phyloP scores from a whole-genome alignment of 1,140 invertebrate species.

The Drosophila nasuta region DNA sequence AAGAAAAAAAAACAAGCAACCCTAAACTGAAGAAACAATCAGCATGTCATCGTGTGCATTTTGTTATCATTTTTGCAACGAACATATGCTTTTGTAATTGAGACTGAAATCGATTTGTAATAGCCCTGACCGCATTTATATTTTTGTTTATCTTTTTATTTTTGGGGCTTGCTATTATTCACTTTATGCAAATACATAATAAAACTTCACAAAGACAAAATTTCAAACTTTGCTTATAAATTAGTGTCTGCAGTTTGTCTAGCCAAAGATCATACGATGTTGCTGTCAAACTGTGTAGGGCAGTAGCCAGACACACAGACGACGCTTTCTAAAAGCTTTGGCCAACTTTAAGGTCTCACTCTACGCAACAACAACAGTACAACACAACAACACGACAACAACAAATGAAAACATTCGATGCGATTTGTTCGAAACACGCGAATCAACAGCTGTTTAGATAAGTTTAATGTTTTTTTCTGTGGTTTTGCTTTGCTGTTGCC shows the following conservation, averaged over 20 bases:
- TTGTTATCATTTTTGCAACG: conserved; percentile 21
- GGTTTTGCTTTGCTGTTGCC: conserved; percentile 15
- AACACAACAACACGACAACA: not conserved
- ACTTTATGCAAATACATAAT: not conserved
- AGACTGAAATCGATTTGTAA: not conserved
- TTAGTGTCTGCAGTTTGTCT: conserved; percentile 1
- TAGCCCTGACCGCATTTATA: not conserved
- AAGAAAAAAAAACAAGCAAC: conserved; percentile 10
- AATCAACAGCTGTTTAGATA: conserved; percentile 69
- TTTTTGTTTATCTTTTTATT: conserved; percentile 1
- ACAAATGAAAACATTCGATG: conserved; percentile 72
- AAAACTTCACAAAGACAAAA: not conserved
- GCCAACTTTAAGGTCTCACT: conserved; percentile 14
- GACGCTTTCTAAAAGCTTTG: conserved; percentile 37
- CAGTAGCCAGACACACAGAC: conserved; percentile 25
- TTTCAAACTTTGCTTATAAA: not conserved
- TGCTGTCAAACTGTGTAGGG: conserved; percentile 67
- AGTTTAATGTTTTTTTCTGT: conserved; percentile 37
- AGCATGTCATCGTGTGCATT: conserved; percentile 10
- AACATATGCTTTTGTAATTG: not conserved
- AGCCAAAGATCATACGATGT: conserved; percentile 65
- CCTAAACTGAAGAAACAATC: conserved; percentile 2
- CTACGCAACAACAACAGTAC: conserved; percentile 7
- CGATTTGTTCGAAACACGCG: conserved; percentile 60
- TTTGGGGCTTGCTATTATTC: not conserved